Conservation (phyloP, 2,113 vertebrate species). For the Microcebus griseorufus region DNA sequence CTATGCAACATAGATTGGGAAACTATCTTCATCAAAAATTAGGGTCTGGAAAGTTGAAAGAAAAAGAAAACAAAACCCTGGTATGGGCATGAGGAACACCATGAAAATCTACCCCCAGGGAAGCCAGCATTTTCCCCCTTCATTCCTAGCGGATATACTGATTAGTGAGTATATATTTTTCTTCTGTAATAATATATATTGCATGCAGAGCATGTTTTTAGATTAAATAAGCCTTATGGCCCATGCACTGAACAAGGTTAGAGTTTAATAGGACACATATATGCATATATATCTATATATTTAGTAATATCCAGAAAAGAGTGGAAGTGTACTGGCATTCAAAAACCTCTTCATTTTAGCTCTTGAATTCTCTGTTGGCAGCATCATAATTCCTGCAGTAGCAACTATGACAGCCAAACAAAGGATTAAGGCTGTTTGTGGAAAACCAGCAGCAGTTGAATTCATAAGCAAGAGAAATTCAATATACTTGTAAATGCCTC, state of each 20-base stretch:
- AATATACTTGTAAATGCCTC: conserved; percentile 50
- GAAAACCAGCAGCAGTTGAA: conserved; percentile 49
- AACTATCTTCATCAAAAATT: neutral
- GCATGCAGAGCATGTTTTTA: neutral
- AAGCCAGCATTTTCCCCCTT: neutral
- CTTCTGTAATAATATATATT: neutral
- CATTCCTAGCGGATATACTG: neutral
- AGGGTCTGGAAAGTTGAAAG: neutral
- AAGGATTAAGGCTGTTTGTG: conserved; percentile 44
- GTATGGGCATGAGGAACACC: neutral
- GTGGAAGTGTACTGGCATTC: neutral
- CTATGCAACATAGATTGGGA: neutral
- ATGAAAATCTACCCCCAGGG: neutral
- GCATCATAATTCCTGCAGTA: neutral
- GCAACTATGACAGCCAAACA: conserved; percentile 50
- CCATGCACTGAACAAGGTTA: neutral
- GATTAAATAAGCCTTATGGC: neutral
- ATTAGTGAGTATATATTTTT: neutral
- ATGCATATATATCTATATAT: neutral
- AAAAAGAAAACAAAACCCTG: neutral
- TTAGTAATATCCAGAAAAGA: neutral
- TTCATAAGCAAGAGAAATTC: conserved; percentile 62
- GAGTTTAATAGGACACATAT: neutral
- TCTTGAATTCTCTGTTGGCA: neutral
- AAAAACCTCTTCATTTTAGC: conserved; percentile 37